Percentiles rank a stretch among this genome's conserved stretches.
Conservation (phyloP, 2,797 vertebrate genomes). For the Nothura maculosa region DNA sequence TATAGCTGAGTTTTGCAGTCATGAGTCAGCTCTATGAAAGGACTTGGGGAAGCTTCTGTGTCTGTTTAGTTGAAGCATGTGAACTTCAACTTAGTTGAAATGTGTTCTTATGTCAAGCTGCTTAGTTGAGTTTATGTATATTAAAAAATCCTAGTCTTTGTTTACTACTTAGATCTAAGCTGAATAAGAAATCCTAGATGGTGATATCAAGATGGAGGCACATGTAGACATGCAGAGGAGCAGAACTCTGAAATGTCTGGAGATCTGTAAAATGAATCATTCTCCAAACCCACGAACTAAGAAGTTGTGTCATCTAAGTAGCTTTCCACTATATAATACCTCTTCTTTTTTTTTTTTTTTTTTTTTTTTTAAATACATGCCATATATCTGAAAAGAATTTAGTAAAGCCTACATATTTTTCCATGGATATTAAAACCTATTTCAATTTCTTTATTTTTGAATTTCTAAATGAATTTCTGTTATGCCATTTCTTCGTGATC, state of each 20-base stretch:
- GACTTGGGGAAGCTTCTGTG: not conserved
- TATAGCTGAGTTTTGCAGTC: not conserved
- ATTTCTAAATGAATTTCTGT: not conserved
- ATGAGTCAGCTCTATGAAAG: not conserved
- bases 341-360: not conserved
- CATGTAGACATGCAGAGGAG: not conserved
- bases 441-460: not conserved
- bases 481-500: not conserved
- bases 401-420: not conserved
- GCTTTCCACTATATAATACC: not conserved
- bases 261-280: not conserved
- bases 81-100: too few relatives aligned
- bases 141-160: not conserved
- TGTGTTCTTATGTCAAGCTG: not conserved
- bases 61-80: not conserved
- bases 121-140: not conserved
- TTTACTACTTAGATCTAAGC: fast-evolving
- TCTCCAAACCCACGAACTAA: not conserved
- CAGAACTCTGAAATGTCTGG: not conserved
- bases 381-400: not conserved
- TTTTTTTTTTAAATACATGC: not conserved
- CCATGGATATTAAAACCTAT: not conserved
- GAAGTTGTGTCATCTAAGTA: not conserved
- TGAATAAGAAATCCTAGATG: not conserved
- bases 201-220: not conserved